phyloP scores from a whole-genome alignment of 1,140 invertebrate genomes.

The Polyergus mexicanus region DNA sequence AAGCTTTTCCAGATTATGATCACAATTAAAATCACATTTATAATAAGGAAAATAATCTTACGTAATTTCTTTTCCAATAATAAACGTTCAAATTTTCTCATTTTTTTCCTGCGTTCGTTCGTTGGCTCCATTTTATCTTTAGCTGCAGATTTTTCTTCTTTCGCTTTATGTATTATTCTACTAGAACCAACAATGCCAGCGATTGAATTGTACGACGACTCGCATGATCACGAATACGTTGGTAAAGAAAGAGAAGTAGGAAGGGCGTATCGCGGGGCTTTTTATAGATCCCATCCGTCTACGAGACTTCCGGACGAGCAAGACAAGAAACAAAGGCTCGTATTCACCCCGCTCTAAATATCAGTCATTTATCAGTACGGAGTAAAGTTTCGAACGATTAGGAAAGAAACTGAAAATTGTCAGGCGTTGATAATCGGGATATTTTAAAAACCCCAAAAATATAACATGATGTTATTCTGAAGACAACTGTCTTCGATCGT shows the following conservation, averaged over 20 bases:
- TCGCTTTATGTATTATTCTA: background rate
- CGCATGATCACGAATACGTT: background rate
- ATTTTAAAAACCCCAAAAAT: background rate
- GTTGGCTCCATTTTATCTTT: background rate
- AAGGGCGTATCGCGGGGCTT: background rate
- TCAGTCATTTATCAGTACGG: conserved; percentile 13
- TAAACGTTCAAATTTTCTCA: background rate
- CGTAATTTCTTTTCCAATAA: background rate
- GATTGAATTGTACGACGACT: conserved; percentile 2
- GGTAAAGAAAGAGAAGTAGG: background rate
- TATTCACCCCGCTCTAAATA: conserved; percentile 42
- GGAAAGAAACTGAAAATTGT: conserved; percentile 22
- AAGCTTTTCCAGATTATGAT: conserved; percentile 45
- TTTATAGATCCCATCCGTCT: conserved; percentile 42
- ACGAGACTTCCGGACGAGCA: conserved; percentile 35
- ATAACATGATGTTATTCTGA: background rate
- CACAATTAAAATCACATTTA: background rate
- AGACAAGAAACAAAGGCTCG: conserved; percentile 41
- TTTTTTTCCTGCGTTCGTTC: background rate
- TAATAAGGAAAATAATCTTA: too few species aligned
- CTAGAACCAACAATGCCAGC: background rate
- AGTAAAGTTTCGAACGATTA: conserved; percentile 19
- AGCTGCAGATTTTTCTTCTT: background rate
- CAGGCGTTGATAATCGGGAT: background rate
- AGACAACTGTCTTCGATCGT: background rate